Evolutionary conservation across 2,888 invertebrate species (phyloP).

Genomic region (Galerucella calmariensis): DNA sequence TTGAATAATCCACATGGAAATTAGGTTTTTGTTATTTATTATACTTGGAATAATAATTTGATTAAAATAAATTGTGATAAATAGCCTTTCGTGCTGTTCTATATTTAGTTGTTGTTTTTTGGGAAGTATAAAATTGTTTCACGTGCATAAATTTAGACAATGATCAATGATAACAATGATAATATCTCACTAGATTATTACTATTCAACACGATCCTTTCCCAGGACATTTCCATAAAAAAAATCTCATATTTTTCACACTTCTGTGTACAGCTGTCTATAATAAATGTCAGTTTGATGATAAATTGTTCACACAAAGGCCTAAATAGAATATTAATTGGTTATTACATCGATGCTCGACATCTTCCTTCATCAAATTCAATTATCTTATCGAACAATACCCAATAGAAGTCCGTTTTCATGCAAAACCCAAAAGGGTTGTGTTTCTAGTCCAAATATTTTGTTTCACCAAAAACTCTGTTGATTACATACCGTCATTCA

Average conservation of each 20-base stretch:
- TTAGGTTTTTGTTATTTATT: background rate
- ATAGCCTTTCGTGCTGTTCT: slow-evolving; percentile 1
- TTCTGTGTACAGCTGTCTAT: background rate
- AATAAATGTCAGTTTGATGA: slow-evolving; percentile 11
- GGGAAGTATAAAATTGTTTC: background rate
- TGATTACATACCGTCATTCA: too few relatives aligned
- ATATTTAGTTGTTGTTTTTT: slow-evolving; percentile 8
- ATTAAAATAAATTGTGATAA: slow-evolving; percentile 7
- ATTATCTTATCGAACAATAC: background rate
- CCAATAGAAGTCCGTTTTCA: background rate
- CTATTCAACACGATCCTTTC: background rate
- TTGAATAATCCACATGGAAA: background rate
- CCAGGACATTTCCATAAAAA: background rate
- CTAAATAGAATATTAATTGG: slow-evolving; percentile 30
- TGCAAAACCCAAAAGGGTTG: too few relatives aligned
- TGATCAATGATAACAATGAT: background rate
- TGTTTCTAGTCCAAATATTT: too few relatives aligned
- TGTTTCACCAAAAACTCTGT: too few relatives aligned
- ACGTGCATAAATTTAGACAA: slow-evolving; percentile 1
- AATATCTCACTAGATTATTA: background rate
- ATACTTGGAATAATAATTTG: slow-evolving; percentile 4
- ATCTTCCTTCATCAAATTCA: slow-evolving; percentile 23
- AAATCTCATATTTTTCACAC: background rate
- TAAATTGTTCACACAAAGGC: slow-evolving; percentile 21
- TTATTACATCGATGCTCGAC: slow-evolving; percentile 21